Conservation (phyloP, 2,113 vertebrate genomes). For the Planiliza haematocheilus region DNA sequence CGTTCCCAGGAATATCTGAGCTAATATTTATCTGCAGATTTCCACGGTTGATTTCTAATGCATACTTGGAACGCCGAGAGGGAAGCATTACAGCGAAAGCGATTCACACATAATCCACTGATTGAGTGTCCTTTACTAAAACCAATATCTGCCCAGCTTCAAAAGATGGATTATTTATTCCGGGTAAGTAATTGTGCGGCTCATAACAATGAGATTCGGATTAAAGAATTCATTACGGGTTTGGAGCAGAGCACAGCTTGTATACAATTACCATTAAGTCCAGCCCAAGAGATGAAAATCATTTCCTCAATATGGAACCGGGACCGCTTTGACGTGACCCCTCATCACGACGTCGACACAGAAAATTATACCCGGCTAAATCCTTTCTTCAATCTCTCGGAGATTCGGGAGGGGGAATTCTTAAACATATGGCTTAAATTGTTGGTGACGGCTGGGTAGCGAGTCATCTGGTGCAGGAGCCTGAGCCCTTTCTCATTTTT, state of each 20-base stretch:
- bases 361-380: conserved; percentile 69
- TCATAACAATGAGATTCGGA: conserved; percentile 86
- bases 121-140: conserved; percentile 63
- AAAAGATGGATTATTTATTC: conserved; percentile 82
- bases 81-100: conserved; percentile 27
- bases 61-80: background rate
- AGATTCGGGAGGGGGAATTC: conserved; percentile 61
- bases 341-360: conserved; percentile 33
- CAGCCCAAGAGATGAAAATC: conserved; percentile 79
- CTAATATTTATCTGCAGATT: background rate
- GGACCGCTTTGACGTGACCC: conserved; percentile 66
- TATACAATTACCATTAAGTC: conserved; percentile 84
- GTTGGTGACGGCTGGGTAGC: conserved; percentile 44
- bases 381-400: conserved; percentile 75
- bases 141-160: conserved; percentile 77
- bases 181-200: conserved; percentile 83
- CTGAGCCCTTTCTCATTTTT: conserved; percentile 50
- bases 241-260: conserved; percentile 83
- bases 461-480: conserved; percentile 62
- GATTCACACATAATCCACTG: conserved; percentile 63
- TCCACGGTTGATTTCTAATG: background rate
- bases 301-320: conserved; percentile 81
- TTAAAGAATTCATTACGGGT: conserved; percentile 84
- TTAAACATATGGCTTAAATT: conserved; percentile 79
- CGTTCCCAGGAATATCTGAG: background rate